Evolutionary conservation across 2,888 invertebrate species (phyloP), one percentile per base, ranked within the genome.

Genomic region (Crematogaster levior): DNA sequence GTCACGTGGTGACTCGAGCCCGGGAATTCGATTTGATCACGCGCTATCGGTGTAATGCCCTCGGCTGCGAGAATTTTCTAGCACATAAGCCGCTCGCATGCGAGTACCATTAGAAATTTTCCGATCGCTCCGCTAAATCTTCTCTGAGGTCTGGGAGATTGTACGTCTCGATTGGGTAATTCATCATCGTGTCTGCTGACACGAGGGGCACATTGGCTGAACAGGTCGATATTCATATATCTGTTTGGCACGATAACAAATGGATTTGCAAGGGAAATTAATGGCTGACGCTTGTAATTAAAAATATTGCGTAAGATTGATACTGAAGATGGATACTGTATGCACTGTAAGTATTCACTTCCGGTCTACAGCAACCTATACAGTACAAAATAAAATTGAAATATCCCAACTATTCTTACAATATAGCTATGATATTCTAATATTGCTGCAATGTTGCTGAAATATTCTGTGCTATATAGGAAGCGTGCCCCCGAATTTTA

Each of bases 1-100:
- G 70, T 79, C 77, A 79, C 70, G 56, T 70, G 77, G 46, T 68
- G 56, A 40, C 43, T 40, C 15, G 66, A 30, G 27, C 18, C 43
- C 48, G 63, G 12, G 74, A 48, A 61, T 61, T 48, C 48, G 34
- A 74, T 63, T 34, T 18, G 68, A 58, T 70, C 77, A 70, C 70
- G 70, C 56, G 70, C 70, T 43, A 53, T 56, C 68, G 18, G 68
- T 68, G 24, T 53, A 43, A 68, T 77, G 56, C 43, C 70, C 43
- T 18, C 70, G 30, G 27, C 7, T 18, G 63, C 30, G 30, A 30
- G 70, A 56, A 70, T 77, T 58, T 53, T 70, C 53, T 70, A 77
- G 21, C 43, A 70, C 56, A 43, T 12, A 21, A 53, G 34, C 1
- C 21, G 18, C n/a, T 4, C 24, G 37, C n/a, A 51, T 66, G 30